These are phyloP conservation scores for Agriopis leucophaearia DNA, from an alignment of 2,888 invertebrate species.

Conservation along the genomic window DNA sequence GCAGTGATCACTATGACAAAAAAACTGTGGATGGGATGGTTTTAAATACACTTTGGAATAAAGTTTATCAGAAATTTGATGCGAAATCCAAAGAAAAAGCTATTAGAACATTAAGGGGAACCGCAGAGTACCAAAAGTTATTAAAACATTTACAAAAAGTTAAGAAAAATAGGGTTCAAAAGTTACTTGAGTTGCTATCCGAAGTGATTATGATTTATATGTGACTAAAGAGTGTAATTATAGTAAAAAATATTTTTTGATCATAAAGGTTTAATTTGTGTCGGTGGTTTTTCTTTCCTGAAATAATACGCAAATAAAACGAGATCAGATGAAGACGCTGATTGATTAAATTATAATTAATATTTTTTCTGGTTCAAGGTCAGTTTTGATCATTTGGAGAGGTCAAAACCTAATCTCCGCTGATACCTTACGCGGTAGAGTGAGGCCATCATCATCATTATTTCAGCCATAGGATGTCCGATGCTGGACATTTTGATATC, in stretches of 20 bases:
- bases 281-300: neutral
- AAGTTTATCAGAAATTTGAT: conserved; percentile 67
- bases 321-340: neutral
- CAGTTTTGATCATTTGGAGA: too few species aligned
- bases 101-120: conserved; percentile 63
- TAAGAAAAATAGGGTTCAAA: conserved; percentile 67
- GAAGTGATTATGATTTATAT: conserved; percentile 71
- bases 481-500: too few species aligned
- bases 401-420: too few species aligned
- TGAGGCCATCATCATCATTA: too few species aligned
- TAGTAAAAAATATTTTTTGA: neutral
- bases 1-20: conserved; percentile 55
- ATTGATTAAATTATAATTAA: neutral
- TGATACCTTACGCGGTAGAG: too few species aligned
- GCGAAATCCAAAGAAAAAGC: conserved; percentile 66
- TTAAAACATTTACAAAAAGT: conserved; percentile 62
- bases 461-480: too few species aligned
- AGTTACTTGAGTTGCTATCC: conserved; percentile 63
- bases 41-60: conserved; percentile 74
- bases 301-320: neutral
- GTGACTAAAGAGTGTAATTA: neutral
- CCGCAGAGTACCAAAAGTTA: conserved; percentile 69
- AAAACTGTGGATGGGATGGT: conserved; percentile 75
- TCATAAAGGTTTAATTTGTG: neutral
- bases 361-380: too few species aligned